A percentile compares a stretch with the other conserved stretches of the same genome.
Conservation (phyloP, 1,140 invertebrate species). For the Pogonomyrmex californicus region DNA sequence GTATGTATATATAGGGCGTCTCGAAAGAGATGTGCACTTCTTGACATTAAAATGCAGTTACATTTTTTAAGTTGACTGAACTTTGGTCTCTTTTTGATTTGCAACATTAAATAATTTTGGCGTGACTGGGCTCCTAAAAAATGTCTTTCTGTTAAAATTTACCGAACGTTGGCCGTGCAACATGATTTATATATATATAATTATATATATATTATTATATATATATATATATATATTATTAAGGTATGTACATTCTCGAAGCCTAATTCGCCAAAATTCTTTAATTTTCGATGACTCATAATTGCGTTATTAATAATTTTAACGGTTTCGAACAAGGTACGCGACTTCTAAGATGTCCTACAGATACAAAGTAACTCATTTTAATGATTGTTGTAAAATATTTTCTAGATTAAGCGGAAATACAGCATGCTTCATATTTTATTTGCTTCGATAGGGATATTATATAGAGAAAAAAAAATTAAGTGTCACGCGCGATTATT, state of each 20-base stretch:
- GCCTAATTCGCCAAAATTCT: constrained; percentile 48
- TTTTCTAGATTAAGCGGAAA: constrained; percentile 30
- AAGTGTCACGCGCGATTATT: constrained; percentile 16
- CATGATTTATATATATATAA: constrained; percentile 41
- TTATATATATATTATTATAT: no score
- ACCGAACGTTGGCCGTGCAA: constrained; percentile 19
- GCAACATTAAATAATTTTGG: constrained; percentile 50
- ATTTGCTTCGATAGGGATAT: constrained; percentile 18
- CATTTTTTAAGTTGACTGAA: constrained; percentile 16
- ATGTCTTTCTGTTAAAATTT: constrained; percentile 22
- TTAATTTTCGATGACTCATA: constrained; percentile 37
- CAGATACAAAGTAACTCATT: constrained; percentile 39
- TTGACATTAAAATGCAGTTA: constrained; percentile 31
- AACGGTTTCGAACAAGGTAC: constrained; percentile 19
- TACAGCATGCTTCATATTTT: constrained; percentile 15
- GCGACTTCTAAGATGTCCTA: constrained; percentile 17
- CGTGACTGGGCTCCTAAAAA: constrained; percentile 40
- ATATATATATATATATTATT: no score
- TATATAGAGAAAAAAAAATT: background rate
- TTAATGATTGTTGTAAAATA: constrained; percentile 60
- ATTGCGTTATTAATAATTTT: background rate
- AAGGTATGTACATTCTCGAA: constrained; percentile 44
- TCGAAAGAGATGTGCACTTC: constrained; percentile 5
- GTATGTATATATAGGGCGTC: background rate
- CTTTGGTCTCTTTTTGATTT: constrained; percentile 31